Evolutionary conservation across 2,797 vertebrate genomes (phyloP).

Genomic region (Muscicapa striata): DNA sequence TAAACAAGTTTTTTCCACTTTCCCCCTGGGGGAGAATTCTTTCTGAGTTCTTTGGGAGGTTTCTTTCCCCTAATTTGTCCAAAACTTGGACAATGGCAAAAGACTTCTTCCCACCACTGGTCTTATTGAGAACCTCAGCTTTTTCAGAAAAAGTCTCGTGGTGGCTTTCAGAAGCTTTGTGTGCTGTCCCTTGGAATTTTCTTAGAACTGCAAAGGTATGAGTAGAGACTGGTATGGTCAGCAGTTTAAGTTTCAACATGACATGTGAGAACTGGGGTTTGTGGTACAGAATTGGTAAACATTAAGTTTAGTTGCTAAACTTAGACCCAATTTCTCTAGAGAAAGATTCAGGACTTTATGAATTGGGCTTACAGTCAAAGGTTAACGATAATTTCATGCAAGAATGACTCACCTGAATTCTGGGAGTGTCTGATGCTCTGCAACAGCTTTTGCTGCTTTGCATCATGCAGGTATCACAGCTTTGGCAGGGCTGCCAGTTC

Average conservation of each 20-base stretch:
- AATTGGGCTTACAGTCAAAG: not conserved
- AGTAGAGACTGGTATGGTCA: not conserved
- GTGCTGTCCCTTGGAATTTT: not conserved
- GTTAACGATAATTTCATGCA: not conserved
- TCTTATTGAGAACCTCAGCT: not conserved
- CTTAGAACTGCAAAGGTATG: not conserved
- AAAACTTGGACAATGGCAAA: too few relatives aligned
- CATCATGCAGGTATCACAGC: not conserved
- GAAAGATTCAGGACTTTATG: not conserved
- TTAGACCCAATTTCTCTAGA: not conserved
- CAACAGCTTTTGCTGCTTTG: not conserved
- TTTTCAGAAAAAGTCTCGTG: not conserved
- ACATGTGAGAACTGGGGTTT: not conserved
- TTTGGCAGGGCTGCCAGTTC: not conserved
- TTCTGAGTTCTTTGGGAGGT: too few relatives aligned
- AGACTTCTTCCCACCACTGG: not conserved
- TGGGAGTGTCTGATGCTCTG: not conserved
- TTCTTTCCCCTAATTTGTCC: too few relatives aligned
- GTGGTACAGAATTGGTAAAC: not conserved
- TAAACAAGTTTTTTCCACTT: too few relatives aligned
- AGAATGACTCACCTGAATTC: not conserved
- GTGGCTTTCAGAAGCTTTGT: not conserved
- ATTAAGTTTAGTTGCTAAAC: not conserved
- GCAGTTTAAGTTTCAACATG: constrained; percentile 9
- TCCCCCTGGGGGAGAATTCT: too few relatives aligned